phyloP scores from a whole-genome alignment of 2,113 vertebrate species.

The Aplodontia rufa region DNA sequence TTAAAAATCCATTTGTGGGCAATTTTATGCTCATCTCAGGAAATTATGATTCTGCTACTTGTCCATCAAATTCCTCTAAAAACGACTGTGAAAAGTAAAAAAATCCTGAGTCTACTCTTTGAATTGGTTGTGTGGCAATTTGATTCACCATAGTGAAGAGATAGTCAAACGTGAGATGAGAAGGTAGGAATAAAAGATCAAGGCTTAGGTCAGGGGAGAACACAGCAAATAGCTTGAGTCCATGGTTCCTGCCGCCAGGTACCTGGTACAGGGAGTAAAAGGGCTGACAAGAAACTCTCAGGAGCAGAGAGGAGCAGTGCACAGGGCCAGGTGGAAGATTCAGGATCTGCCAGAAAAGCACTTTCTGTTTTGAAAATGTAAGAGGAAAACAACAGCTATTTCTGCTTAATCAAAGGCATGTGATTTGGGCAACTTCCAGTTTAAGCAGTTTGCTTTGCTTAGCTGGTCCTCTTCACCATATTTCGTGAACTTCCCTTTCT shows the following conservation, averaged over 20 bases:
- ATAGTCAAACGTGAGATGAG: not conserved
- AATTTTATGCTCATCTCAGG: not conserved
- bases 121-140: not conserved
- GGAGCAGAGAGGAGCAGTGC: not conserved
- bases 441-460: not conserved
- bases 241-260: not conserved
- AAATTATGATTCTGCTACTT: not conserved
- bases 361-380: not conserved
- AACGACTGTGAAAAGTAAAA: slow-evolving; percentile 38
- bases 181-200: not conserved
- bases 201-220: not conserved
- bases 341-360: not conserved
- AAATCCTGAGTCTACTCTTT: not conserved
- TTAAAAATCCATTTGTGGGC: not conserved
- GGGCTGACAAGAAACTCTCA: not conserved
- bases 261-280: not conserved
- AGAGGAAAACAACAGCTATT: not conserved
- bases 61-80: not conserved
- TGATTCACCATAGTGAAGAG: not conserved
- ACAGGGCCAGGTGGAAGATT: not conserved
- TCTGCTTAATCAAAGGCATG: not conserved
- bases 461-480: not conserved
- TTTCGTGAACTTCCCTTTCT: not conserved
- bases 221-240: not conserved
- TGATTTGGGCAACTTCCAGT: not conserved